Conservation (phyloP, 2,113 vertebrate genomes). For the Microtus oregoni region DNA sequence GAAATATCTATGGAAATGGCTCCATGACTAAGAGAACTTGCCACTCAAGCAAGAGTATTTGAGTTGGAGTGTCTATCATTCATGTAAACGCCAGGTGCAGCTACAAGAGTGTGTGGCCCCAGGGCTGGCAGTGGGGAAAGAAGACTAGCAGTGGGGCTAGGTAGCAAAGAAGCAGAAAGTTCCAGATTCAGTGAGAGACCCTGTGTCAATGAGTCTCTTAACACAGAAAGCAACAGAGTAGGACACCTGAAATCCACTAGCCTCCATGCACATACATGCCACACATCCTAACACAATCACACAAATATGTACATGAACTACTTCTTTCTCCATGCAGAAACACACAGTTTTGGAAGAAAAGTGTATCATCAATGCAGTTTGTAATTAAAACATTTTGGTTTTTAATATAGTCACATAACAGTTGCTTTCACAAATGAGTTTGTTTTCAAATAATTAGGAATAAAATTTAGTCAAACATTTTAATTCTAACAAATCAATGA, state of each 20-base stretch:
- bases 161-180: not conserved
- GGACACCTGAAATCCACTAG: not conserved
- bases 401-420: not conserved
- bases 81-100: too few species aligned
- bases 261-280: not conserved
- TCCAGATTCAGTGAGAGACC: too few species aligned
- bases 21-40: not conserved
- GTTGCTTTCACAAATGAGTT: slow-evolving; percentile 4
- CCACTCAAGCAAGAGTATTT: not conserved
- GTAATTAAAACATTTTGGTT: not conserved
- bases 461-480: not conserved
- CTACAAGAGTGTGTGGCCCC: not conserved
- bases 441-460: not conserved
- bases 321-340: not conserved
- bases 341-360: not conserved
- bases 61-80: not conserved
- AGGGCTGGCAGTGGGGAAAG: not conserved
- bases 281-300: not conserved
- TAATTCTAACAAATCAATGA: not conserved
- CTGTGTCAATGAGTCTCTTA: not conserved
- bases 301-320: not conserved
- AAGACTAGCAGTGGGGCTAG: not conserved
- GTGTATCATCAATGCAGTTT: not conserved
- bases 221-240: not conserved
- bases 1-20: too few species aligned